Conservation (phyloP, 1,140 invertebrate genomes). For the Drosophila aff. region DNA sequence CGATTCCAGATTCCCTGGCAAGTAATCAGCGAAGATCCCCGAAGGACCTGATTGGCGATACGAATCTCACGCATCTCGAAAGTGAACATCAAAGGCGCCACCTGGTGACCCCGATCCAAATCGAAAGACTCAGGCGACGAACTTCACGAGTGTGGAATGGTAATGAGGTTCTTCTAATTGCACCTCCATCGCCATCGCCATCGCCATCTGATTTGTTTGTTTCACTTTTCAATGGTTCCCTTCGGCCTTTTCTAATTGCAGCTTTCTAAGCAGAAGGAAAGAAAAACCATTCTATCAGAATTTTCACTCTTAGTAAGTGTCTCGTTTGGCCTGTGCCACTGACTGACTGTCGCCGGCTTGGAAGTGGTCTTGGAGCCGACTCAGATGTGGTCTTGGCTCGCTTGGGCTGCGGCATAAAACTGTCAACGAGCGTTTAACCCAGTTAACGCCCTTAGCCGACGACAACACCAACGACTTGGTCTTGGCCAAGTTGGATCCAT, state of each 20-base stretch:
- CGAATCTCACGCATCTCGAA: slow-evolving; percentile 53
- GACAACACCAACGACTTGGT: slow-evolving; percentile 28
- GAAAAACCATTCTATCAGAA: slow-evolving; percentile 71
- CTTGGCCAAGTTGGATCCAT: slow-evolving; percentile 50
- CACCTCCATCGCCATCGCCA: slow-evolving; percentile 32
- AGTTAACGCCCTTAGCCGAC: slow-evolving; percentile 76
- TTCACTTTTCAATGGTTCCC: slow-evolving; percentile 60
- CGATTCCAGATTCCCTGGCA: slow-evolving; percentile 17
- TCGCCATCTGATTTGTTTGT: slow-evolving; percentile 63
- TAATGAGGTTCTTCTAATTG: slow-evolving; percentile 55
- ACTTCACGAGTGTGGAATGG: slow-evolving; percentile 49
- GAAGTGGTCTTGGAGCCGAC: slow-evolving; percentile 26
- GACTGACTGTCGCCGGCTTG: slow-evolving; percentile 68
- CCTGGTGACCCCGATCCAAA: slow-evolving; percentile 26
- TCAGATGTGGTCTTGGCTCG: slow-evolving; percentile 8
- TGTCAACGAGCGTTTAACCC: slow-evolving; percentile 81
- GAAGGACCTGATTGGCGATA: slow-evolving; percentile 64
- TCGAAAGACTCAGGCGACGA: slow-evolving; percentile 54
- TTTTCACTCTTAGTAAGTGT: slow-evolving; percentile 82
- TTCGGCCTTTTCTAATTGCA: slow-evolving; percentile 64
- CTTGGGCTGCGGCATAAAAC: slow-evolving; percentile 64
- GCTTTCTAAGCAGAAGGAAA: slow-evolving; percentile 64
- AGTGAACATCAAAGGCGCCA: slow-evolving; percentile 37
- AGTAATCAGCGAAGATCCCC: slow-evolving; percentile 9
- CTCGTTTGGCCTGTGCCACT: slow-evolving; percentile 78